phyloP scores from a whole-genome alignment of 2,113 vertebrate genomes.

The Panthera leo region DNA sequence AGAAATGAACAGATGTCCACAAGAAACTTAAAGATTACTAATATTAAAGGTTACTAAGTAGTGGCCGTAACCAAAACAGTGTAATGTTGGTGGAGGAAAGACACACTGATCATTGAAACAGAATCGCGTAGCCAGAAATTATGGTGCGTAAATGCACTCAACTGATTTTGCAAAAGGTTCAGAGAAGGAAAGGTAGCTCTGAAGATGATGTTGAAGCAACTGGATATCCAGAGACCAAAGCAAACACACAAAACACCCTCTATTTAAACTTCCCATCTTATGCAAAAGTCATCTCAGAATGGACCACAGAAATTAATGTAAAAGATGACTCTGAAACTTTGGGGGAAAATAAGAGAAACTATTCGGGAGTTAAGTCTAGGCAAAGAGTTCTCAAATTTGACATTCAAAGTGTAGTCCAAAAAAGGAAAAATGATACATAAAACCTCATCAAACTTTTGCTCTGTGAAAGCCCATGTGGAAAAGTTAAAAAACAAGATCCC shows the following conservation, averaged over 20 bases:
- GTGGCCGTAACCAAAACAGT: neutral
- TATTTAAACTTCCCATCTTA: neutral
- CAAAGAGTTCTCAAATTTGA: neutral
- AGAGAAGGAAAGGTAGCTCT: neutral
- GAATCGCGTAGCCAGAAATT: neutral
- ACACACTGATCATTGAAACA: neutral
- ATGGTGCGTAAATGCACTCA: neutral
- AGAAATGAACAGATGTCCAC: too few relatives aligned
- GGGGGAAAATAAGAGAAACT: neutral
- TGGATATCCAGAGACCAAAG: neutral
- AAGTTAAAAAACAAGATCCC: neutral
- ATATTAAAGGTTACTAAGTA: neutral
- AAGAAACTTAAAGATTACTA: neutral
- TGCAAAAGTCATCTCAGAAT: neutral
- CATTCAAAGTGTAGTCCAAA: neutral
- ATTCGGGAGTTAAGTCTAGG: neutral
- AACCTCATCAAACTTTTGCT: neutral
- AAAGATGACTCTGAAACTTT: neutral
- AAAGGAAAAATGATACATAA: neutral
- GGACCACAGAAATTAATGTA: neutral
- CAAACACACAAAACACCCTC: neutral
- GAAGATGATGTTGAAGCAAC: neutral
- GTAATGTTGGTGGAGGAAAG: neutral
- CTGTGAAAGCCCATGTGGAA: neutral
- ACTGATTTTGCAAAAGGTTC: neutral